These are phyloP conservation scores for Julus scanicus DNA, from an alignment of 2,888 invertebrate genomes.

Conservation along the genomic window DNA sequence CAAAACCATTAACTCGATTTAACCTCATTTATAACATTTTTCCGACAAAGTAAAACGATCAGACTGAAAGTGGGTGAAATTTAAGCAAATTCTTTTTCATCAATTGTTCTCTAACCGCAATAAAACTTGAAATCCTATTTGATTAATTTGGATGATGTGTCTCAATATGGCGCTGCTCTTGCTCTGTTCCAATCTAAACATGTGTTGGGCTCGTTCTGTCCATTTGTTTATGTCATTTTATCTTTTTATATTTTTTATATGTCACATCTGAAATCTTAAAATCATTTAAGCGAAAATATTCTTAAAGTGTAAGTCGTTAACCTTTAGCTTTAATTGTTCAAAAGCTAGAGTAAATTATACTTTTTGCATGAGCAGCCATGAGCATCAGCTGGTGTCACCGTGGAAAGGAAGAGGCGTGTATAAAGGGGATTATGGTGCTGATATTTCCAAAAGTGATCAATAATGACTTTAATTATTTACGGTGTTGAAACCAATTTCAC, in stretches of 20 bases:
- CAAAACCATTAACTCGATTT: too few relatives aligned
- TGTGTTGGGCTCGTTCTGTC: background rate
- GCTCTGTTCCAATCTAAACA: background rate
- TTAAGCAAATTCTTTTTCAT: background rate
- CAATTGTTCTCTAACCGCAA: background rate
- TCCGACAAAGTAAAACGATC: too few relatives aligned
- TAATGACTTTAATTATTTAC: background rate
- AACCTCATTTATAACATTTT: too few relatives aligned
- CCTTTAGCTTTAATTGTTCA: background rate
- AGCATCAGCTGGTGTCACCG: background rate
- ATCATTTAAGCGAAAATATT: background rate
- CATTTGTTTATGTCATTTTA: too few relatives aligned
- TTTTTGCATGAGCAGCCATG: background rate
- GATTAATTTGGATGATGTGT: background rate
- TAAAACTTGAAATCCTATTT: background rate
- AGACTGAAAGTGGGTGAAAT: background rate
- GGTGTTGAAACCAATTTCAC: background rate
- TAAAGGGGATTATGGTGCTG: background rate
- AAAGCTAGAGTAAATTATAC: background rate
- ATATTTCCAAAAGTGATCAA: constrained; percentile 2
- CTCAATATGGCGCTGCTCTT: background rate
- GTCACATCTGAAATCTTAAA: background rate
- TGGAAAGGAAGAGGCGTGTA: background rate
- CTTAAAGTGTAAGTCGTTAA: background rate
- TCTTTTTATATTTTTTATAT: too few relatives aligned